phyloP scores from a whole-genome alignment of 1,140 invertebrate species.

The Tenebrio molitor region DNA sequence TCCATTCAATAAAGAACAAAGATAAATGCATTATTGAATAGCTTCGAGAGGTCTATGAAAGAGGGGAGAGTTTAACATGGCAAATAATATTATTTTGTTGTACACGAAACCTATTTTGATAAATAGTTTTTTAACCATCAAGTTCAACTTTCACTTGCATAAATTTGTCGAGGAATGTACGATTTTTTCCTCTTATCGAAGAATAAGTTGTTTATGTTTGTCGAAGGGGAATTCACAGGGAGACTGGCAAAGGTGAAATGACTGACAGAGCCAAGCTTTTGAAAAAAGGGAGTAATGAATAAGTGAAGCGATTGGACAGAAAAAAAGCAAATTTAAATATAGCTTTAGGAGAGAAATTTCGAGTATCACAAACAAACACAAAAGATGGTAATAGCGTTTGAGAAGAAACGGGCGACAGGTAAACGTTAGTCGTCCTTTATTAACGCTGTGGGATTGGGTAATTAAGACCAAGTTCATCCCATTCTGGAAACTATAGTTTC shows the following conservation, averaged over 20 bases:
- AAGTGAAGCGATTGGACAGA: no score
- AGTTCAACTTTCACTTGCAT: slow-evolving; percentile 31
- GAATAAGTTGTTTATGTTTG: no score
- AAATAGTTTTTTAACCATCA: slow-evolving; percentile 23
- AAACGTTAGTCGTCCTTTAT: slow-evolving; percentile 32
- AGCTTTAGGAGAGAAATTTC: no score
- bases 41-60: slow-evolving; percentile 19
- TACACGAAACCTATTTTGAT: slow-evolving; percentile 13
- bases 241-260: no score
- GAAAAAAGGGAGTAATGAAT: no score
- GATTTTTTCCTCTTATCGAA: not conserved
- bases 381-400: not conserved
- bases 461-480: slow-evolving; percentile 38
- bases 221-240: not conserved
- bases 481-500: slow-evolving; percentile 36
- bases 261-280: no score
- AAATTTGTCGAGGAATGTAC: slow-evolving; percentile 4
- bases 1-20: slow-evolving; percentile 2
- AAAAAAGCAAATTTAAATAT: not conserved
- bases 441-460: slow-evolving; percentile 25
- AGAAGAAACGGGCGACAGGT: slow-evolving; percentile 13
- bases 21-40: slow-evolving; percentile 34
- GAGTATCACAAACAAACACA: slow-evolving; percentile 12
- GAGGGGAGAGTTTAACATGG: slow-evolving; percentile 16
- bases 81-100: slow-evolving; percentile 27